These are phyloP conservation scores for Calliopum simillimum DNA, from an alignment of 2,888 invertebrate genomes.

Conservation along the genomic window DNA sequence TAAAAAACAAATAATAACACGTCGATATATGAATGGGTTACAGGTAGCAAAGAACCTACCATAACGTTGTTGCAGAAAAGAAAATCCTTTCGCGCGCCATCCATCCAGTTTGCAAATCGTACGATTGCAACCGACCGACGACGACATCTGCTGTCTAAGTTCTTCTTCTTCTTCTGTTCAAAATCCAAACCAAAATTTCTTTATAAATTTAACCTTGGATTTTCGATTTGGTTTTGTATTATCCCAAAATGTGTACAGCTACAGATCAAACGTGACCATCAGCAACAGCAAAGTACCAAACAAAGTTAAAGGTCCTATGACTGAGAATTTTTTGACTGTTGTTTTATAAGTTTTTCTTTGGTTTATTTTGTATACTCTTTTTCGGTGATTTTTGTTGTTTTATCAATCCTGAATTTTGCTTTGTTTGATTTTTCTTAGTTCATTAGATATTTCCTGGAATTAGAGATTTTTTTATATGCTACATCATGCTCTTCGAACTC, in stretches of 20 bases:
- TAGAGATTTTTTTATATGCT: constrained; percentile 43
- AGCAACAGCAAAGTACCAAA: no score
- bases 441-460: constrained; percentile 51
- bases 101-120: constrained; percentile 3
- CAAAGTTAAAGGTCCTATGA: constrained; percentile 8
- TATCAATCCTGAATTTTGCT: constrained; percentile 12
- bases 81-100: background rate
- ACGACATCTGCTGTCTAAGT: background rate
- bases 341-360: constrained; percentile 51
- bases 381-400: constrained; percentile 18
- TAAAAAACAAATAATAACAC: no score
- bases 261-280: no score
- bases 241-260: background rate
- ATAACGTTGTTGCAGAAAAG: no score
- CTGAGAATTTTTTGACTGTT: constrained; percentile 47
- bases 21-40: no score
- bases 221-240: constrained; percentile 9
- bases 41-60: no score
- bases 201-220: background rate
- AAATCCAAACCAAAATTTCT: background rate
- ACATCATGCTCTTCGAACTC: no score
- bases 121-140: background rate
- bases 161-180: no score
- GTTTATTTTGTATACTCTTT: constrained; percentile 20
- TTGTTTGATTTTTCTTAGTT: constrained; percentile 40